Conservation (phyloP, 2,888 invertebrate genomes). For the Punctoribates punctum region DNA sequence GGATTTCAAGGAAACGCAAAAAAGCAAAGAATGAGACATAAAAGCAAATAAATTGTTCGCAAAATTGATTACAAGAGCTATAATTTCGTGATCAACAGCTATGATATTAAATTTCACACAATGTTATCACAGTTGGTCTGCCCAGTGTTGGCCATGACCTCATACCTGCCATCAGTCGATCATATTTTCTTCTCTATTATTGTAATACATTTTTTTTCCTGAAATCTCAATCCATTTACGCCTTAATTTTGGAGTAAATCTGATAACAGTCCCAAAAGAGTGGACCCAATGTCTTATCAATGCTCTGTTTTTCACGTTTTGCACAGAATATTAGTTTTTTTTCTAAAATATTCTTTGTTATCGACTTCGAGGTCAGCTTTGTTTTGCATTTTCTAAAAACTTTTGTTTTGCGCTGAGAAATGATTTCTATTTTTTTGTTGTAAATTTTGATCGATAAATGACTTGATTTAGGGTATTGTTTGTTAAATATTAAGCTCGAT, state of each 20-base stretch:
- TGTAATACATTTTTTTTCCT: background rate
- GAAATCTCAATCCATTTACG: background rate
- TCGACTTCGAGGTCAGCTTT: conserved; percentile 1
- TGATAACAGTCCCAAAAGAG: no score
- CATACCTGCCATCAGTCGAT: background rate
- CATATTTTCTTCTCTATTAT: background rate
- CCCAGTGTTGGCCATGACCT: background rate
- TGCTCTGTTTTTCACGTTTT: conserved; percentile 4
- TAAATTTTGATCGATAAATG: no score
- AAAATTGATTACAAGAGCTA: background rate
- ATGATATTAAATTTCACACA: background rate
- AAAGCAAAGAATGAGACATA: background rate
- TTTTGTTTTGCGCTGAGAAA: background rate
- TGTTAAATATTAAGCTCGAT: no score
- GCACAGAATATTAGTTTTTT: background rate
- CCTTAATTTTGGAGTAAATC: background rate
- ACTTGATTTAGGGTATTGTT: no score
- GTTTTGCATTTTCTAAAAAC: background rate
- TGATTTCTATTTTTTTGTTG: background rate
- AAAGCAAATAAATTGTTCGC: background rate
- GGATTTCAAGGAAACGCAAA: background rate
- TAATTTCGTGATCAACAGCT: background rate
- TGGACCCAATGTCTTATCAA: background rate
- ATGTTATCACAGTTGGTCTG: background rate
- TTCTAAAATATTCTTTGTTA: background rate